Evolutionary conservation across 30 jellyfish, hydroid and myxozoan species (phyloP), one percentile per base, ranked within the genome.

Genomic region (Pelagia noctiluca): DNA sequence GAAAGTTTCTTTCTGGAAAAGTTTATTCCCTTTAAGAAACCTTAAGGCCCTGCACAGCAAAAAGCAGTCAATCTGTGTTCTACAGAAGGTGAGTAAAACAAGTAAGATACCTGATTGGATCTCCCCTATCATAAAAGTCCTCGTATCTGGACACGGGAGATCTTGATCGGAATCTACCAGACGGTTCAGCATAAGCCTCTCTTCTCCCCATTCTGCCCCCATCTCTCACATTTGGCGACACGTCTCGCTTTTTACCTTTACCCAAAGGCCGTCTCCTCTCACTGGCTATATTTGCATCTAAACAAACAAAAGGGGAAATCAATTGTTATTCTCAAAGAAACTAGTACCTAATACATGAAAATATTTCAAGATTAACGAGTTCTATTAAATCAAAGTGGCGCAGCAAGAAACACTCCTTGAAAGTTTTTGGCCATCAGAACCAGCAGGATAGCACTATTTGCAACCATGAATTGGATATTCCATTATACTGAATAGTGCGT

Each of bases 281-380:
- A 49, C 94, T 94, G 18, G 98, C 98, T 42, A 93, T 80, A 75
- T 93, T 93, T 22, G 76, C 92, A 87, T 93, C 98, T 93, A n/a
- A n/a, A n/a, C n/a, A n/a, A n/a, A n/a, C n/a, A n/a, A n/a, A n/a
- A n/a, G n/a, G n/a, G n/a, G n/a, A n/a, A n/a, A n/a, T n/a, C n/a
- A n/a, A n/a, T n/a, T n/a, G n/a, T n/a, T n/a, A n/a, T n/a, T n/a
- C n/a, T n/a, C n/a, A n/a, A n/a, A n/a, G n/a, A n/a, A n/a, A n/a
- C n/a, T n/a, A n/a, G n/a, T n/a, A n/a, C n/a, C n/a, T n/a, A n/a
- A n/a, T n/a, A n/a, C n/a, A n/a, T n/a, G n/a, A n/a, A n/a, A n/a
- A n/a, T n/a, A n/a, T n/a, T n/a, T n/a, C n/a, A n/a, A n/a, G n/a
- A n/a, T n/a, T n/a, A n/a, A n/a, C n/a, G n/a, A n/a, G n/a, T n/a